Evolutionary conservation across 35 echinoderm and acorn worm genomes (phyloP).

Genomic region (Chiridota heheva): DNA sequence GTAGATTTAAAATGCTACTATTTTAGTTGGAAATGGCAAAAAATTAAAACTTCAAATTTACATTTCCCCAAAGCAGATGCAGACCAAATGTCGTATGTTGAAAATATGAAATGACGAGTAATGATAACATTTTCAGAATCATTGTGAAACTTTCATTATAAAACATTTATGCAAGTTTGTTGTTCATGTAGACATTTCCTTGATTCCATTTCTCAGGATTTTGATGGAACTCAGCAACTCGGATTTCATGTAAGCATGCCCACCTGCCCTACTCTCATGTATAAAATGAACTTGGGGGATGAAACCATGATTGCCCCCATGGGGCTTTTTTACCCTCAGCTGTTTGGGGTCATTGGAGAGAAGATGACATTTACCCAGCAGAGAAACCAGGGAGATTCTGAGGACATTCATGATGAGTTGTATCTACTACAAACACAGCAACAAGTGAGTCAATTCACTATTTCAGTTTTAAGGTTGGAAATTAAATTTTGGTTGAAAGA

Average conservation of each 20-base stretch:
- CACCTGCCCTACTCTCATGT: conserved; percentile 77
- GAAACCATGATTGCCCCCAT: conserved; percentile 89
- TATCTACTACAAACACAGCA: conserved; percentile 92
- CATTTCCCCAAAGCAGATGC: too few species aligned
- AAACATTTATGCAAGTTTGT: background rate
- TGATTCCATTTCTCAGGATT: conserved; percentile 62
- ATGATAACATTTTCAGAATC: too few species aligned
- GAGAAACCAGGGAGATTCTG: conserved; percentile 90
- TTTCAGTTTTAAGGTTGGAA: too few species aligned
- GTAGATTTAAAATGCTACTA: too few species aligned
- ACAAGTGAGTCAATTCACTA: too few species aligned
- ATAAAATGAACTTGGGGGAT: conserved; percentile 95
- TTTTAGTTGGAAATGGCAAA: too few species aligned
- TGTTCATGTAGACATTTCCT: background rate
- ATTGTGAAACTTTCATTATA: too few species aligned
- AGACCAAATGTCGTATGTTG: too few species aligned
- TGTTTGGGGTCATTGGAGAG: conserved; percentile 73
- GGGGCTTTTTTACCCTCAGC: conserved; percentile 88
- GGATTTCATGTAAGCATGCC: conserved; percentile 95
- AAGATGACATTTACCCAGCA: conserved; percentile 88
- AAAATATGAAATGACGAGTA: background rate
- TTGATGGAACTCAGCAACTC: conserved; percentile 80
- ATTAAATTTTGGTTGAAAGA: too few species aligned
- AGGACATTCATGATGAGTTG: conserved; percentile 93
- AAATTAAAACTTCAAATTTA: too few species aligned